Evolutionary conservation across 2,888 invertebrate species (phyloP).

Genomic region (Acheta domesticus): DNA sequence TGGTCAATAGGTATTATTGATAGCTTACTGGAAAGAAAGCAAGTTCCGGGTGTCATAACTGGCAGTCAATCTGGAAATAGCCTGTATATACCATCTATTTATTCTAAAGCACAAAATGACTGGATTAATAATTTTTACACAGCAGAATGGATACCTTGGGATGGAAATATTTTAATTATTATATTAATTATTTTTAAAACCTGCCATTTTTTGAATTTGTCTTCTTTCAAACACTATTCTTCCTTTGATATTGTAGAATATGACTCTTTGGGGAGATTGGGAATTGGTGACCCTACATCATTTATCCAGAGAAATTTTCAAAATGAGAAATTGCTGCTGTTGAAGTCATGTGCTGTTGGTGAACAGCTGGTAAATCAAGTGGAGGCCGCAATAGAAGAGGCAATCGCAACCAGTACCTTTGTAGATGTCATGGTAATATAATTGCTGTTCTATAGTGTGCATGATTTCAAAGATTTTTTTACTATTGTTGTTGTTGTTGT

Average conservation of each 20-base stretch:
- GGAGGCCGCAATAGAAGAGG: constrained; percentile 82
- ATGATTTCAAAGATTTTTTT: not conserved
- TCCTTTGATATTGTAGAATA: constrained; percentile 60
- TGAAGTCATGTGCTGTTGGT: constrained; percentile 78
- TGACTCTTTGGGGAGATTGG: constrained; percentile 81
- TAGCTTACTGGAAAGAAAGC: constrained; percentile 50
- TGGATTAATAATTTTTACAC: constrained; percentile 89
- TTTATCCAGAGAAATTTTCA: constrained; percentile 75
- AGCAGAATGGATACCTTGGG: constrained; percentile 89
- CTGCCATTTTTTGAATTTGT: not conserved
- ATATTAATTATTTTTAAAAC: constrained; percentile 19
- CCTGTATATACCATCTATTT: constrained; percentile 61
- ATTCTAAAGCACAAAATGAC: constrained; percentile 65
- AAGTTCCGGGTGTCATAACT: constrained; percentile 57
- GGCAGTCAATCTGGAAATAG: constrained; percentile 57
- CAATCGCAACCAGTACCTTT: constrained; percentile 72
- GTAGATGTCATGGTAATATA: constrained; percentile 61
- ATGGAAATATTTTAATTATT: constrained; percentile 38
- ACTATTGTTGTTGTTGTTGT: too few relatives aligned
- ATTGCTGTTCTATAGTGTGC: not conserved
- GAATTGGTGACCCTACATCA: constrained; percentile 79
- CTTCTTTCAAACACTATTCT: not conserved
- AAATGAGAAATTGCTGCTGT: constrained; percentile 66
- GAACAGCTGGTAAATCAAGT: constrained; percentile 62
- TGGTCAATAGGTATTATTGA: constrained; percentile 54